Base-by-base conservation (phyloP, 2,113 vertebrate genomes). In the Caranx melampygus region DNA sequence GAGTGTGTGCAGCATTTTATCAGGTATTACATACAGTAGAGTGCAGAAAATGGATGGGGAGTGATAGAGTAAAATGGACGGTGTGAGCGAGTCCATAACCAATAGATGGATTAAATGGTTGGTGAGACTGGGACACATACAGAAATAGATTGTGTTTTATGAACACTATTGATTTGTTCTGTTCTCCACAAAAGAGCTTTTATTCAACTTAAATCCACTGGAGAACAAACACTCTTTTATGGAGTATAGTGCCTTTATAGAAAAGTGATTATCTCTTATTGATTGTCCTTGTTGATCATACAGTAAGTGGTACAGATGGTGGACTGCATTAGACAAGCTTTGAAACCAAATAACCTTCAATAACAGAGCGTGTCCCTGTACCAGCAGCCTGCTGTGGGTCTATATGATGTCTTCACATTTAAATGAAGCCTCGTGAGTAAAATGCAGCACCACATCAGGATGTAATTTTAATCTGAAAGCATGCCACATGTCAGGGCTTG, bases 151-250 rank as follows among this genome's bases (percentile, higher is more conserved):
- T 37, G 47, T 20, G 69, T 51, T 81, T 81, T 61, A 67, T 85
- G 75, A 57, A 60, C 21, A 13, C 15, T 49, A 87, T 83, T 51
- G 82, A 90, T 87, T 75, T 49, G 37, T 61, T 58, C 73, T 5
- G 8, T 65, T 84, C 66, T 33, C 20, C 40, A 44, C 3, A 75
- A 85, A 78, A 16, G 5, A 42, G 3, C 44, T 26, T 35, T 75
- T 72, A 62, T 65, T 45, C 15, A 16, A 65, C 45, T 58, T 37
- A 65, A 76, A 79, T 79, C 77, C 66, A 42, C 14, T 13, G 26
- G 14, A 16, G 33, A 63, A 31, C 37, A 35, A 13, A 52, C 16
- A 1, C 8, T 55, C 33, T 71, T 51, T 63, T 21, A 76, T 64
- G 31, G 67, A 67, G 75, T 57, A 13, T 42, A 70, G 20, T 20